Conservation (phyloP, 2,797 vertebrate genomes). For the Melanotaenia maccullochi region DNA sequence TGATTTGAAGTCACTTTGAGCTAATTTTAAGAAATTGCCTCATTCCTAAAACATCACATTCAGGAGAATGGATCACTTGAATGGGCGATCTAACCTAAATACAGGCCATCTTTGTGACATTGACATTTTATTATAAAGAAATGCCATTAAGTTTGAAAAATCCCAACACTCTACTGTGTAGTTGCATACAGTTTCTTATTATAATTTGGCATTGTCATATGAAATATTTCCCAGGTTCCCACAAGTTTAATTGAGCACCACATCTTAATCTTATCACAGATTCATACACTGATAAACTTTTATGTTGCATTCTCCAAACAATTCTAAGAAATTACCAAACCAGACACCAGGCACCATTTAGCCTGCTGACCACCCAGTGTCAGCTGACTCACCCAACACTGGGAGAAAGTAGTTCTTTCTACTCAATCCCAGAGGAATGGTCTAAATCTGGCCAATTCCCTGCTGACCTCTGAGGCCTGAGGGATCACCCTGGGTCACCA, state of each 20-base stretch:
- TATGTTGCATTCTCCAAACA: slow-evolving; percentile 22
- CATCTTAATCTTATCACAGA: neutral
- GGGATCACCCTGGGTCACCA: slow-evolving; percentile 68
- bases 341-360: slow-evolving; percentile 54
- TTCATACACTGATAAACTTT: neutral
- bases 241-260: neutral
- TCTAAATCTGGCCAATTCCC: slow-evolving; percentile 71
- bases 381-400: slow-evolving; percentile 67
- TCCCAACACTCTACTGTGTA: neutral
- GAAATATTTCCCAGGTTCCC: neutral
- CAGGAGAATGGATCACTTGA: neutral
- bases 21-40: neutral
- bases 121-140: neutral
- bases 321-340: slow-evolving; percentile 32
- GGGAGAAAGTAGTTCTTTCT: slow-evolving; percentile 63
- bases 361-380: slow-evolving; percentile 63
- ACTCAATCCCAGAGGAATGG: slow-evolving; percentile 71
- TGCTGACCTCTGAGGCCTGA: slow-evolving; percentile 68
- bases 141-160: neutral
- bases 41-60: neutral
- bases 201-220: neutral
- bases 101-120: neutral
- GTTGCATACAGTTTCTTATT: neutral
- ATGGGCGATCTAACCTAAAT: neutral
- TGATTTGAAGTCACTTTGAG: neutral